A percentile compares a stretch with the other conserved stretches of the same genome.
phyloP scores from a whole-genome alignment of 2,888 invertebrate species.

The Drosophila formosana region DNA sequence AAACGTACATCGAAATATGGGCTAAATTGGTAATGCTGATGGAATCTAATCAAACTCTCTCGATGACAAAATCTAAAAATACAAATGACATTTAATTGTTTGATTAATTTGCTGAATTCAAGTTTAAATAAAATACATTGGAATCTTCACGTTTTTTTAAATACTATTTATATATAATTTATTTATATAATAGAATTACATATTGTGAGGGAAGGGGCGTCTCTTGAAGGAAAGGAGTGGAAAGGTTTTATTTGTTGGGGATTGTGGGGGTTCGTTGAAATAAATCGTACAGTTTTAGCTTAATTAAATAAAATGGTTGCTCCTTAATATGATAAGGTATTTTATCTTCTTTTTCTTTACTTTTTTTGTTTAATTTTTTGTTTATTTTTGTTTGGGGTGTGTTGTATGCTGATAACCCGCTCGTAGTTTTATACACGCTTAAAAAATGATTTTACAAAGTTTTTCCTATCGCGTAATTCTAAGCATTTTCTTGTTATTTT shows the following conservation, averaged over 20 bases:
- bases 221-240: conserved; percentile 35
- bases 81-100: conserved; percentile 7
- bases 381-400: conserved; percentile 38
- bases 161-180: conserved; percentile 81
- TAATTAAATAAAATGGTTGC: conserved; percentile 64
- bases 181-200: conserved; percentile 81
- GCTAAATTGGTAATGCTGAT: not conserved
- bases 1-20: not conserved
- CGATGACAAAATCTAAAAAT: conserved; percentile 3
- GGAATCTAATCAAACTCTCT: conserved; percentile 9
- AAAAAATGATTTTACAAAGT: conserved; percentile 78
- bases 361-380: conserved; percentile 24
- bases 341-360: conserved; percentile 24
- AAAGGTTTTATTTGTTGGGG: conserved; percentile 48
- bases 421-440: conserved; percentile 66
- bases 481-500: conserved; percentile 43
- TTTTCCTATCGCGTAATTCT: conserved; percentile 52
- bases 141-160: conserved; percentile 49
- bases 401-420: conserved; percentile 38
- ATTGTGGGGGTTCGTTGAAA: conserved; percentile 54
- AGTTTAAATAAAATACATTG: conserved; percentile 12
- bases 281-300: conserved; percentile 66
- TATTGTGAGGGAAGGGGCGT: conserved; percentile 42
- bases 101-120: conserved; percentile 8
- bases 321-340: conserved; percentile 58